phyloP scores from a whole-genome alignment of 2,797 vertebrate species.

The Sebastes hubbsi region DNA sequence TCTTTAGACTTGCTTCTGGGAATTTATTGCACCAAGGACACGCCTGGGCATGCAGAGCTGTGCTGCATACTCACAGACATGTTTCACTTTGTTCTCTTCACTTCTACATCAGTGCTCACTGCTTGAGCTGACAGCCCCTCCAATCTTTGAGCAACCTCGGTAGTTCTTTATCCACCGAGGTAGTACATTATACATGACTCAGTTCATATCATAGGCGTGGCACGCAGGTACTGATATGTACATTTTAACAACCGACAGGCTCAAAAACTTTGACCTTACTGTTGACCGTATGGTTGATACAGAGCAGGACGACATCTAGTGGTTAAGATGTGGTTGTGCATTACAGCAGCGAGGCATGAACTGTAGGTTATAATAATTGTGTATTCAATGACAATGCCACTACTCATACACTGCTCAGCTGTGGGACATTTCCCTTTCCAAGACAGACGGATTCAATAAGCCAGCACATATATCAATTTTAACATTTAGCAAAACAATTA shows the following conservation, averaged over 20 bases:
- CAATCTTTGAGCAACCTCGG: too few relatives aligned
- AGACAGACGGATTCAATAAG: rapidly evolving
- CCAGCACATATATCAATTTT: rapidly evolving
- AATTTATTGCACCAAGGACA: conserved; percentile 35
- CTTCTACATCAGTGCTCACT: neutral
- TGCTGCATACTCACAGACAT: neutral
- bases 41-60: neutral
- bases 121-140: rapidly evolving
- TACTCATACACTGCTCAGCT: neutral
- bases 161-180: rapidly evolving
- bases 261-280: neutral
- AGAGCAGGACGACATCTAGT: conserved; percentile 45
- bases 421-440: neutral
- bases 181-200: rapidly evolving
- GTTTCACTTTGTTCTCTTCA: neutral
- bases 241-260: neutral
- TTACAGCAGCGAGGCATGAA: neutral
- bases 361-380: neutral
- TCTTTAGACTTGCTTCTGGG: conserved; percentile 65
- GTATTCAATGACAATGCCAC: neutral
- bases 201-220: neutral
- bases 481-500: neutral
- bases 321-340: neutral
- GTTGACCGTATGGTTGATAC: too few relatives aligned
- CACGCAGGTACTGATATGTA: neutral